phyloP scores from a whole-genome alignment of 2,797 vertebrate genomes.

The Arrhamphus sclerolepis region DNA sequence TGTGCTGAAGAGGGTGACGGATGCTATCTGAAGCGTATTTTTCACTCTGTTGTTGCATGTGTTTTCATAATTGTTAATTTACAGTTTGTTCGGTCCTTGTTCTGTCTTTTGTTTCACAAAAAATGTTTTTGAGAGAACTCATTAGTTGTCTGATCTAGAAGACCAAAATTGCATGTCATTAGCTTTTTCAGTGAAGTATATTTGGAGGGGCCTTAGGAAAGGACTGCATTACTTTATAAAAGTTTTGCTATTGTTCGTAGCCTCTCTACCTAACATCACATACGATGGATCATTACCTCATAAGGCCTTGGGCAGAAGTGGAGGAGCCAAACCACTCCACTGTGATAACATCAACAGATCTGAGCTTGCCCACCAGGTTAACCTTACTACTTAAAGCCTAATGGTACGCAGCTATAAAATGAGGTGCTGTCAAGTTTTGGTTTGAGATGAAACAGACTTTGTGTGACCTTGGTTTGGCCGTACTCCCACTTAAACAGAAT shows the following conservation, averaged over 20 bases:
- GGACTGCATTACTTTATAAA: not conserved
- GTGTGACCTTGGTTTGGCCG: conserved; percentile 46
- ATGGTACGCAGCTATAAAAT: conserved; percentile 50
- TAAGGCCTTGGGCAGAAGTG: conserved; percentile 18
- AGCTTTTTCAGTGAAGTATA: no score
- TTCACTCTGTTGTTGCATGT: no score
- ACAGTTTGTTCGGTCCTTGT: no score
- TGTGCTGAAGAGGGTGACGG: no score
- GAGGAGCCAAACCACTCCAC: conserved; percentile 45
- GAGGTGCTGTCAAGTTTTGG: conserved; percentile 39
- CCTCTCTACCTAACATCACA: conserved; percentile 15
- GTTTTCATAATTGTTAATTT: not conserved
- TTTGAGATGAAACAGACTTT: conserved; percentile 64
- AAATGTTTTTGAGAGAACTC: no score
- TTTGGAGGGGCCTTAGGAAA: no score
- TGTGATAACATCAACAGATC: conserved; percentile 60
- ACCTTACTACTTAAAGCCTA: conserved; percentile 49
- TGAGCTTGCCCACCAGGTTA: conserved; percentile 43
- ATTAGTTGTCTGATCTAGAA: no score
- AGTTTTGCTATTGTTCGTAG: conserved; percentile 19
- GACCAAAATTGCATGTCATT: no score
- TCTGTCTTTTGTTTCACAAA: no score
- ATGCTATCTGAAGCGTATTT: no score
- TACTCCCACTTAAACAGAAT: conserved; percentile 42
- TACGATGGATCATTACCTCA: conserved; percentile 17